Percentiles rank a stretch among this genome's conserved stretches.
phyloP scores from a whole-genome alignment of 2,113 vertebrate genomes.

The Silurus glanis region DNA sequence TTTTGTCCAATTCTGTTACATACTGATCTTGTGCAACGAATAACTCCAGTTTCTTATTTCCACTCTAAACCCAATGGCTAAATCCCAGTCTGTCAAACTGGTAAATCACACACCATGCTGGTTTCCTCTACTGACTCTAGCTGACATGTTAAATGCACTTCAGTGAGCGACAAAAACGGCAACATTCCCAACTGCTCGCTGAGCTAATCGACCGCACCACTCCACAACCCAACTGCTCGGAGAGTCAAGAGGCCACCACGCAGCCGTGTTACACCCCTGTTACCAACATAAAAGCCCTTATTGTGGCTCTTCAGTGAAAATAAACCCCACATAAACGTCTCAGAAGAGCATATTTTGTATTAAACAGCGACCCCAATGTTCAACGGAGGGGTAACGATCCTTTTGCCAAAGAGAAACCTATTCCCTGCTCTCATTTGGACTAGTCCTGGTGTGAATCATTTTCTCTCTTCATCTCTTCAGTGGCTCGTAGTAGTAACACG shows the following conservation, averaged over 20 bases:
- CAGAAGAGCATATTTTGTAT: constrained; percentile 21
- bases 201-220: constrained; percentile 16
- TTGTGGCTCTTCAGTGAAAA: constrained; percentile 12
- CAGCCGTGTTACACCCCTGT: background rate
- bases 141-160: constrained; percentile 29
- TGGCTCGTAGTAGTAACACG: constrained; percentile 57
- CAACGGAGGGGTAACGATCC: constrained; percentile 29
- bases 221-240: constrained; percentile 13
- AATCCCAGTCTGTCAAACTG: constrained; percentile 11
- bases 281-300: background rate
- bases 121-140: background rate
- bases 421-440: constrained; percentile 49
- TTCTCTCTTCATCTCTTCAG: constrained; percentile 39
- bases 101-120: background rate
- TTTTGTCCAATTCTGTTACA: background rate
- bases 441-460: constrained; percentile 43
- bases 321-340: background rate
- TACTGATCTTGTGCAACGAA: background rate
- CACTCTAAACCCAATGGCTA: background rate
- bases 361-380: constrained; percentile 26
- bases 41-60: background rate
- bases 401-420: constrained; percentile 43
- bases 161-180: background rate
- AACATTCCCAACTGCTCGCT: constrained; percentile 14
- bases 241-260: constrained; percentile 24